A percentile compares a stretch with the other conserved stretches of the same genome.
These are phyloP conservation scores for Tholera decimalis DNA, from an alignment of 2,888 invertebrate species.

Conservation along the genomic window DNA sequence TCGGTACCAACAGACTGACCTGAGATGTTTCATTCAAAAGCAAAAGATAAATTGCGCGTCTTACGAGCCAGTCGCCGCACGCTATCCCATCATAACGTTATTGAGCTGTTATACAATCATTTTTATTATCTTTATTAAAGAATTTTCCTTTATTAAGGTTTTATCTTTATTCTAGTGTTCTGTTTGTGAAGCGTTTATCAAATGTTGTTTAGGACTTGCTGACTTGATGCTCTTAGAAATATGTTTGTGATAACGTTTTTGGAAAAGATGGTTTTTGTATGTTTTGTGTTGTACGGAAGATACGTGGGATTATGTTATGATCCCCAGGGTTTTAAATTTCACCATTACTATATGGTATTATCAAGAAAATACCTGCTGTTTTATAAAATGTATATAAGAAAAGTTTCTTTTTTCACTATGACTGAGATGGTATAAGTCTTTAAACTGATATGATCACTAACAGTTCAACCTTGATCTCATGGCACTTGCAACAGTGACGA, in stretches of 20 bases:
- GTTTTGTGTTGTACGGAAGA: slow-evolving; percentile 3
- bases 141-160: slow-evolving; percentile 40
- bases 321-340: background rate
- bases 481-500: no score
- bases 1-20: slow-evolving; percentile 12
- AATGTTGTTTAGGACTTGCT: slow-evolving; percentile 40
- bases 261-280: slow-evolving; percentile 34
- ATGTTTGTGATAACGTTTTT: slow-evolving; percentile 24
- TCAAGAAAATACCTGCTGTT: background rate
- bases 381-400: background rate
- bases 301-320: background rate
- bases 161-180: slow-evolving; percentile 56
- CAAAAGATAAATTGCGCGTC: slow-evolving; percentile 47
- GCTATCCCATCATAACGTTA: slow-evolving; percentile 47
- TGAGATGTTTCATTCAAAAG: slow-evolving; percentile 47
- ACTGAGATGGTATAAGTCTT: background rate
- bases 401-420: background rate
- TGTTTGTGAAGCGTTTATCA: slow-evolving; percentile 54
- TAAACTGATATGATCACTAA: no score
- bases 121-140: slow-evolving; percentile 55
- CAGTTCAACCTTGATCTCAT: no score
- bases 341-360: background rate
- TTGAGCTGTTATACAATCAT: slow-evolving; percentile 51
- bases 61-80: slow-evolving; percentile 37
- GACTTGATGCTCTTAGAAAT: slow-evolving; percentile 38